Evolutionary conservation across 2,797 vertebrate genomes (phyloP), one percentile per base, ranked within the genome.

Genomic region (Amphiprion clarkii): DNA sequence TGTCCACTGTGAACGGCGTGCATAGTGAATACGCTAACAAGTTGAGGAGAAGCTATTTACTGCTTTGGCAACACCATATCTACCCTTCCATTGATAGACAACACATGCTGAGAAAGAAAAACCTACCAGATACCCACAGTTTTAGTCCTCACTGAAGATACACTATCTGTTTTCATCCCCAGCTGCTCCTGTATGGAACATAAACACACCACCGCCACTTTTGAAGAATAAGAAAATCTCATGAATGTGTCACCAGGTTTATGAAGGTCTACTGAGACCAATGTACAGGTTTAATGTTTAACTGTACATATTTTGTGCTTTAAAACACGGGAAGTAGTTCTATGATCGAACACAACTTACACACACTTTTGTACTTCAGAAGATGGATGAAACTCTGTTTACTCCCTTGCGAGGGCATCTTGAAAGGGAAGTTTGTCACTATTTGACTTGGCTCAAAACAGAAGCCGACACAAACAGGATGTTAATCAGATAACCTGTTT

Each of bases 21-120:
- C 36, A 82, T 57, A 73, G 65, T 70, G n/a, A 85, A 59, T 78
- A 77, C 9, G 12, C 19, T 76, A 78, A 83, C 46, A 68, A 60
- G 48, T 48, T 61, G 8, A 11, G 23, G 7, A 51, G 33, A 55
- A 16, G 1, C 7, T 39, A 52, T 65, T 21, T 79, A 42, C 44
- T 40, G 17, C 71, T 52, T 23, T 63, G 67, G 59, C 52, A 66
- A 48, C 4, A n/a, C 1, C 23, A 48, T 7, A 19, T 44, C 21
- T 48, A 9, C 61, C 67, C 8, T 12, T 49, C 14, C 4, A 6
- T 58, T 71, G 27, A 67, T 56, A 52, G 53, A 27, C 14, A 33
- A 27, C 19, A 2, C 57, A 53, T 55, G 12, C 36, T 4, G 56
- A 54, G 29, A 53, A 21, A 46, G 71, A 48, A 16, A 61, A 44